Evolutionary conservation across 53 echinoderm and acorn worm species (phyloP).

Genomic region (Crossaster papposus): DNA sequence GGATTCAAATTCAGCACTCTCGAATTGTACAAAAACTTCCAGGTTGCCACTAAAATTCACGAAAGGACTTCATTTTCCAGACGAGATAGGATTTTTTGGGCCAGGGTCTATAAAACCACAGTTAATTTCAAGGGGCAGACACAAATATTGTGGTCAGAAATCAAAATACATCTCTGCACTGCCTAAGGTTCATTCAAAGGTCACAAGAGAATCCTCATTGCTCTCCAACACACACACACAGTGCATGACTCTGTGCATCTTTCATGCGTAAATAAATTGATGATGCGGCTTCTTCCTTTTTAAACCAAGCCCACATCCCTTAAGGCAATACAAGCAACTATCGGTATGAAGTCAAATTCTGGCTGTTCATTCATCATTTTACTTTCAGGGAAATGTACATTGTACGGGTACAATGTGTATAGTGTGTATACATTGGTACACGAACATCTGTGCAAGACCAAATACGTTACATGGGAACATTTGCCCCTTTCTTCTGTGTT

Average conservation of each 20-base stretch:
- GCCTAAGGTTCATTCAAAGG: background rate
- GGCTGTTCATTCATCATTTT: slow-evolving; percentile 11
- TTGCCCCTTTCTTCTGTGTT: background rate
- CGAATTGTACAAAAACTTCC: too few relatives aligned
- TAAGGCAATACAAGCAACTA: background rate
- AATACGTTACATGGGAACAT: too few relatives aligned
- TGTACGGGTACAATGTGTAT: background rate
- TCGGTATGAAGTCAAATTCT: too few relatives aligned
- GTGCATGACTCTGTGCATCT: background rate
- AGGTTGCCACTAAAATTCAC: too few relatives aligned
- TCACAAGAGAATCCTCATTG: background rate
- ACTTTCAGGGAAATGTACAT: background rate
- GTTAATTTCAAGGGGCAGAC: background rate
- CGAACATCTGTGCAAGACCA: too few relatives aligned
- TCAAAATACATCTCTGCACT: background rate
- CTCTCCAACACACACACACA: background rate
- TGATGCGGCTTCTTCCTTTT: background rate
- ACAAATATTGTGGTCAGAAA: slow-evolving; percentile 1
- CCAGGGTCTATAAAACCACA: background rate
- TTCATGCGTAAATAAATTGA: background rate
- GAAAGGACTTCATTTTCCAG: too few relatives aligned
- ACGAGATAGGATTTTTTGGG: too few relatives aligned
- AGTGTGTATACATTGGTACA: too few relatives aligned
- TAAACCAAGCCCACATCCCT: background rate
- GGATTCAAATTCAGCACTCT: too few relatives aligned